Conservation (phyloP, 1,140 invertebrate species). For the Magallana ariakensis region DNA sequence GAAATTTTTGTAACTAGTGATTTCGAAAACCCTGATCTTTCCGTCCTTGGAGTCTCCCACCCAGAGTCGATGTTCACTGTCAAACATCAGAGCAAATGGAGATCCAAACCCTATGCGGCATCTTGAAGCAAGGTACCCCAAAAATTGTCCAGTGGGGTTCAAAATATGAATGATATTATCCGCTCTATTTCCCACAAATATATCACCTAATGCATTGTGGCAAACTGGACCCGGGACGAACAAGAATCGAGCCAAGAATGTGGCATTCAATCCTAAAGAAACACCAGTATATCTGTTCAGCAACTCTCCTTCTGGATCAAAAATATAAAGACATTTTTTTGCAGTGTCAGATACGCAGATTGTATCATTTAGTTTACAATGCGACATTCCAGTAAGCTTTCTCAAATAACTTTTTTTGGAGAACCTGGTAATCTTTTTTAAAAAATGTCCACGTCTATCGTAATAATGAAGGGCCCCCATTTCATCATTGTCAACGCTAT, state of each 20-base stretch:
- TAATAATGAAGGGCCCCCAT: slow-evolving; percentile 1
- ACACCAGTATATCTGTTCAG: not conserved
- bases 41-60: not conserved
- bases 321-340: slow-evolving; percentile 3
- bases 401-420: not conserved
- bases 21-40: slow-evolving; percentile 21
- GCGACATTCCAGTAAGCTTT: not conserved
- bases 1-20: not conserved
- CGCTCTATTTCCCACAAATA: not conserved
- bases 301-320: not conserved
- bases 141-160: not conserved
- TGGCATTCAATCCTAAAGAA: not conserved
- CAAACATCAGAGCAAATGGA: not conserved
- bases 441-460: not conserved
- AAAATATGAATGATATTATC: not conserved
- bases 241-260: not conserved
- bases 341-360: slow-evolving; percentile 3
- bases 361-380: not conserved
- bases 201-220: not conserved
- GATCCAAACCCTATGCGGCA: not conserved
- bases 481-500: too few relatives aligned
- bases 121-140: not conserved
- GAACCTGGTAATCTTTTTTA: not conserved
- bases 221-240: not conserved
- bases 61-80: slow-evolving; percentile 2